These are phyloP conservation scores for Sebastes wilsoni DNA, from an alignment of 2,797 vertebrate genomes.

Conservation along the genomic window DNA sequence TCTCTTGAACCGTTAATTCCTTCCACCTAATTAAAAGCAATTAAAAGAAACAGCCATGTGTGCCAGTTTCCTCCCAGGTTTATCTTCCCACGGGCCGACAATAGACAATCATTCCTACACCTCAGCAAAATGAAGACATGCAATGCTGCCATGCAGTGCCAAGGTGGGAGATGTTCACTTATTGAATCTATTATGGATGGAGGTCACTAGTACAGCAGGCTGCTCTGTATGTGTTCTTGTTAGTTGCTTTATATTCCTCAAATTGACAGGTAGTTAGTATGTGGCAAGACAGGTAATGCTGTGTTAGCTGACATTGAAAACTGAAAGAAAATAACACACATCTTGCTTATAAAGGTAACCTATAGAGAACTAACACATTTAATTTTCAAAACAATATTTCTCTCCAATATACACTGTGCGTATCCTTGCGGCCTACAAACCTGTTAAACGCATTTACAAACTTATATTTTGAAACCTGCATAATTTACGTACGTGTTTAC, in stretches of 20 bases:
- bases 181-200: background rate
- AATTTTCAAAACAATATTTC: background rate
- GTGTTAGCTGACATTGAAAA: background rate
- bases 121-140: background rate
- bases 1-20: background rate
- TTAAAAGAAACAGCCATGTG: slow-evolving; percentile 2
- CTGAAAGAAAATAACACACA: background rate
- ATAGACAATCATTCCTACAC: background rate
- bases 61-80: background rate
- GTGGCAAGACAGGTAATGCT: background rate
- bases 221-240: background rate
- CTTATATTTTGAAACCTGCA: background rate
- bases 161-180: background rate
- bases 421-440: too few relatives aligned
- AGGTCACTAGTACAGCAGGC: background rate
- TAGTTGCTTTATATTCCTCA: background rate
- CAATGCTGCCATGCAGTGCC: background rate
- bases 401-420: background rate
- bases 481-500: background rate
- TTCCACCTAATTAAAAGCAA: slow-evolving; percentile 1
- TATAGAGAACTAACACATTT: background rate
- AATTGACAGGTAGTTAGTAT: background rate
- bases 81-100: background rate
- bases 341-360: background rate
- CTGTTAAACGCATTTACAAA: background rate